Conservation (phyloP, 2,797 vertebrate genomes). For the Apodemus agrarius region DNA sequence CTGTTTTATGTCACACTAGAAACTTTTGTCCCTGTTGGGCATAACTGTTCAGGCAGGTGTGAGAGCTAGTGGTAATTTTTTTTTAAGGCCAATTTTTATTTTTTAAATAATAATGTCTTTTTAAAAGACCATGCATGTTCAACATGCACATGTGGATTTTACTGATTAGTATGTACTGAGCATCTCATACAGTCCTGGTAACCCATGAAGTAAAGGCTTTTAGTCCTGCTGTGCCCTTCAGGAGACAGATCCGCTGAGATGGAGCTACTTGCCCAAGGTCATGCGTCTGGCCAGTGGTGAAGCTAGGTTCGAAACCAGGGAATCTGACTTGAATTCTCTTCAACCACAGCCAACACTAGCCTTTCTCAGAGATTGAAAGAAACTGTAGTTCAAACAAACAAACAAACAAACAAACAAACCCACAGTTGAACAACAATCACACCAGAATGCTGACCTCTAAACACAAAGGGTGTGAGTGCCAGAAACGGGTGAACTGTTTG, state of each 20-base stretch:
- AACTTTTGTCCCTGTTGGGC: not conserved
- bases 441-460: not conserved
- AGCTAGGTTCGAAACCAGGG: not conserved
- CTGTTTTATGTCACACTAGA: not conserved
- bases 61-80: constrained; percentile 3
- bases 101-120: no score
- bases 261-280: not conserved
- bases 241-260: not conserved
- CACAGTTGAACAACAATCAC: not conserved
- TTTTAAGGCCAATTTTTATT: no score
- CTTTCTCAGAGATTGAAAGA: not conserved
- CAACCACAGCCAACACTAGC: not conserved
- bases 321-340: not conserved
- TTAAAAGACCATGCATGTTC: not conserved
- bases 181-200: not conserved
- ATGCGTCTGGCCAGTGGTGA: not conserved
- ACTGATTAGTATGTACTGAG: not conserved
- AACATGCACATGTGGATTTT: constrained; percentile 11
- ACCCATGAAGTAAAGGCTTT: not conserved
- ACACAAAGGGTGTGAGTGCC: not conserved
- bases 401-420: not conserved
- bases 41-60: not conserved
- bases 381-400: not conserved
- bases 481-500: not conserved
- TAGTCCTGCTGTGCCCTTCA: not conserved